A percentile compares a stretch with the other conserved stretches of the same genome.
Conservation (phyloP, 2,888 invertebrate species). For the Pantelozetes paolii region DNA sequence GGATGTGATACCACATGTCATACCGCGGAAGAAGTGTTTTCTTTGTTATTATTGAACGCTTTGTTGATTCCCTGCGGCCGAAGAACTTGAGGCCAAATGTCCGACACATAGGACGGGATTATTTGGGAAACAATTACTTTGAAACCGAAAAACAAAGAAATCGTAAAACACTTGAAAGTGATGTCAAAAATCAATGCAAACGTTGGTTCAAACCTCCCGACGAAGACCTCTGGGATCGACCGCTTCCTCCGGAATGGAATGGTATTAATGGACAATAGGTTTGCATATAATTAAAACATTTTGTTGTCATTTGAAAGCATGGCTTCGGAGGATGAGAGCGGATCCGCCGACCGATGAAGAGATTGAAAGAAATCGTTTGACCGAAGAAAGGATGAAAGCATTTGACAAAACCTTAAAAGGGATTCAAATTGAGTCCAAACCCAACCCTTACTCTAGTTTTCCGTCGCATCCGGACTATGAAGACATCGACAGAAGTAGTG, state of each 20-base stretch:
- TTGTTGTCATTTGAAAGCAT: slow-evolving; percentile 10
- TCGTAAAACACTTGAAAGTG: not conserved
- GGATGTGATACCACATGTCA: not conserved
- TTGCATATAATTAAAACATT: not conserved
- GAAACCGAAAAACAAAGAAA: slow-evolving; percentile 26
- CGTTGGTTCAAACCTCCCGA: slow-evolving; percentile 36
- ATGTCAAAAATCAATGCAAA: not conserved
- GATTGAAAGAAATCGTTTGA: slow-evolving; percentile 8
- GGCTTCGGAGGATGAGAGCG: slow-evolving; percentile 37
- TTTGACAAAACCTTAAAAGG: not conserved
- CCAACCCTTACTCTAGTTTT: not conserved
- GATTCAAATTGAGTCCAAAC: not conserved
- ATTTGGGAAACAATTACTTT: slow-evolving; percentile 40
- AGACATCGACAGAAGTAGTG: not conserved
- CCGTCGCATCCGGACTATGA: slow-evolving; percentile 34
- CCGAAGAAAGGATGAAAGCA: not conserved
- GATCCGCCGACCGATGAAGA: slow-evolving; percentile 40
- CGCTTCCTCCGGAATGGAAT: slow-evolving; percentile 38
- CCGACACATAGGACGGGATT: slow-evolving; percentile 26
- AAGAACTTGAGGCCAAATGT: not conserved
- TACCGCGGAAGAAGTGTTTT: slow-evolving; percentile 25
- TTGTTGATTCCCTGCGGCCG: slow-evolving; percentile 16
- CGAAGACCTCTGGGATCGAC: slow-evolving; percentile 38
- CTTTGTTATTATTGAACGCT: slow-evolving; percentile 5
- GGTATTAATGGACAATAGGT: slow-evolving; percentile 14